These are phyloP conservation scores for Brachionus asplanchnoidis DNA, from an alignment of 1,140 invertebrate genomes.

Conservation along the genomic window DNA sequence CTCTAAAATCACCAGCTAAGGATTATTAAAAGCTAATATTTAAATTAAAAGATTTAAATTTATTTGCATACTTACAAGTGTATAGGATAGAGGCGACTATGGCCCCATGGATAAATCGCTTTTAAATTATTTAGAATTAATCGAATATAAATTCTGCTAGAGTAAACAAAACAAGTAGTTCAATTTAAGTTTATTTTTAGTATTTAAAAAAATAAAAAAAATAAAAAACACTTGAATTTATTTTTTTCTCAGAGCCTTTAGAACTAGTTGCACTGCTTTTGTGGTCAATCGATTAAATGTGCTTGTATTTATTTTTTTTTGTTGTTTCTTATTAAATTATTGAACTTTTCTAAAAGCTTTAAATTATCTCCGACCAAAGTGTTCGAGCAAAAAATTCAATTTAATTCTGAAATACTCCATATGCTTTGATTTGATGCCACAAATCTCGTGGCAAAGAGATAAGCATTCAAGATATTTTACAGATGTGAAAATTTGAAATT, in stretches of 20 bases:
- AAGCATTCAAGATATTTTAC: neutral
- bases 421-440: neutral
- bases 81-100: neutral
- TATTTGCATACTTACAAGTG: conserved; percentile 2
- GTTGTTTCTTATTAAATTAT: neutral
- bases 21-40: neutral
- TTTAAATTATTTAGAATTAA: neutral
- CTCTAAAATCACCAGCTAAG: neutral
- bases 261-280: neutral
- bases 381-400: neutral
- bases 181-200: neutral
- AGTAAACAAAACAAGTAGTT: neutral
- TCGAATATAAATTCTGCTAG: neutral
- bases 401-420: neutral
- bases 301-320: neutral
- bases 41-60: neutral
- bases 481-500: neutral
- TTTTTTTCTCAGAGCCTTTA: neutral
- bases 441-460: neutral
- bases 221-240: neutral
- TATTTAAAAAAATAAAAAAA: neutral
- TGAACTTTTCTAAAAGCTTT: neutral
- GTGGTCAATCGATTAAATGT: neutral
- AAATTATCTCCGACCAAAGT: neutral
- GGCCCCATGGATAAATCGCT: neutral